phyloP scores from a whole-genome alignment of 2,888 invertebrate species.

The Microdon myrmicae region DNA sequence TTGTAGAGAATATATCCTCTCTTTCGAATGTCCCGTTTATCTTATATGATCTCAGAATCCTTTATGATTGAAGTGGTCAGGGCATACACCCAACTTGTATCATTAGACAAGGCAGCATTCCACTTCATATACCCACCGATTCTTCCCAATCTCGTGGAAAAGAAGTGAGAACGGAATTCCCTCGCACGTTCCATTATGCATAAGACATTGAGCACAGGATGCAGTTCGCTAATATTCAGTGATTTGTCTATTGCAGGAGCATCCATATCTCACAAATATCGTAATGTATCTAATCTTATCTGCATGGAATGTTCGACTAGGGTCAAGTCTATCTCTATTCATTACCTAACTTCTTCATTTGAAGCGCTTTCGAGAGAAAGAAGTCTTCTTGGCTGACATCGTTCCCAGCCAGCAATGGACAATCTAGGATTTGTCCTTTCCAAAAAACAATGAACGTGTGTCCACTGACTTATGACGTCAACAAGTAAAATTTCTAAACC shows the following conservation, averaged over 20 bases:
- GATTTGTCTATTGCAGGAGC: slow-evolving; percentile 46
- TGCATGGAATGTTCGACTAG: slow-evolving; percentile 51
- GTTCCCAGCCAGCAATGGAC: slow-evolving; percentile 13
- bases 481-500: slow-evolving; percentile 2
- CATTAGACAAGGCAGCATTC: no score
- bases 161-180: no score
- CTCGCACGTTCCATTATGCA: no score
- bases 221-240: slow-evolving; percentile 47
- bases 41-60: no score
- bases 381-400: slow-evolving; percentile 19
- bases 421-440: slow-evolving; percentile 30
- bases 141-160: no score
- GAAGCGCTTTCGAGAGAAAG: slow-evolving; percentile 2
- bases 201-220: slow-evolving; percentile 33
- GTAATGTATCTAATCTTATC: slow-evolving; percentile 47
- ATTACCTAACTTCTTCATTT: slow-evolving; percentile 16
- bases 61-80: no score
- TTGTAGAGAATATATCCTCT: no score
- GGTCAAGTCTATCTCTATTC: slow-evolving; percentile 47
- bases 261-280: slow-evolving; percentile 33
- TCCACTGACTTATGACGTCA: slow-evolving; percentile 43
- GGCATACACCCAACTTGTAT: no score
- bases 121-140: no score
- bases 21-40: no score
- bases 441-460: slow-evolving; percentile 50